Base-by-base conservation (phyloP, 2,888 invertebrate genomes). In the Trichogramma dendrolimi region DNA sequence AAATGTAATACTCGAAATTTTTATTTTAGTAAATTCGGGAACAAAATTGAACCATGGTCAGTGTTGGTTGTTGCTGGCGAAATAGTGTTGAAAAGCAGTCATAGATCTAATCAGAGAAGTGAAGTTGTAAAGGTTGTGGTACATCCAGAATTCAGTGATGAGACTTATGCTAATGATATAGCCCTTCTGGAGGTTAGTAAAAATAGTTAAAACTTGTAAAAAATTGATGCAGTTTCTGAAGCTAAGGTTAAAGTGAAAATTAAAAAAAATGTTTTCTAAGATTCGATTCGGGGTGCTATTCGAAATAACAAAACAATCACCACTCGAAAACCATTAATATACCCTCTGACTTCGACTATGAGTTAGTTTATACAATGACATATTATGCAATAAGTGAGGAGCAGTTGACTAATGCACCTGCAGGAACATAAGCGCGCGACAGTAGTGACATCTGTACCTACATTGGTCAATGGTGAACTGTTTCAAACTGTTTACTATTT, bases 161-260 rank as follows among this genome's bases (percentile, higher is more conserved):
- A 0, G 0, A 73, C 68, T 2, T 61, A 72, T 44, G 47, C 68
- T n/a, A 75, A 78, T 49, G 78, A 78, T 42, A 42, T 75, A 6
- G 70, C 76, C 1, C 52, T 78, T 40, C 55, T 78, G 6, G 39
- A 61, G 65, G 77, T 76, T 70, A 11, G 48, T 48, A 48, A 0
- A 8, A 47, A 11, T 7, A 48, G 5, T 6, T n/a, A 11, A 6
- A 27, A 27, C 27, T 27, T 27, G 27, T 27, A 27, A 27, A 27
- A 27, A 27, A 27, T 27, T 27, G 27, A 27, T 27, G 27, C 27
- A 27, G 27, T 27, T 27, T 27, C 27, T 27, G 27, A 27, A 27
- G 27, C 27, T 2, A 27, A 27, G 27, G 27, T 27, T 27, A 27
- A 27, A 27, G 27, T 27, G 27, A 27, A 27, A 27, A 27, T 27